Conservation (phyloP, 92 coral and sea anemone species). For the Parazoanthus swiftii region DNA sequence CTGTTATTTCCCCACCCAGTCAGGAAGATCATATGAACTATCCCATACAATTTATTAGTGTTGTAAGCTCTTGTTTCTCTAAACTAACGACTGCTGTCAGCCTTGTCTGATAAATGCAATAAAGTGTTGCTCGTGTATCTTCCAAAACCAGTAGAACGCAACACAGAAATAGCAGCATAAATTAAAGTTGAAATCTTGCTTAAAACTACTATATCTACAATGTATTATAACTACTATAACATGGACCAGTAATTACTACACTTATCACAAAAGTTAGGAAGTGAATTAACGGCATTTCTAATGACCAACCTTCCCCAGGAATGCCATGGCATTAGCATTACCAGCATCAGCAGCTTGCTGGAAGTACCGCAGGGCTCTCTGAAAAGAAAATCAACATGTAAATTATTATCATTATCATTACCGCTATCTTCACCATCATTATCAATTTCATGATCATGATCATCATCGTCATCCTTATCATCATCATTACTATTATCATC, state of each 20-base stretch:
- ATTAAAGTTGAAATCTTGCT: not conserved
- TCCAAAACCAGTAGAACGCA: not conserved
- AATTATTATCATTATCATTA: no score
- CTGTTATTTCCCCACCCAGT: not conserved
- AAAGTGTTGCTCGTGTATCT: not conserved
- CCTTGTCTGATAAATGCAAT: not conserved
- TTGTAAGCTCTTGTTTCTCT: not conserved
- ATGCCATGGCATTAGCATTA: slow-evolving; percentile 96
- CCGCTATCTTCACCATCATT: no score
- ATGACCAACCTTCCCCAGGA: slow-evolving; percentile 82
- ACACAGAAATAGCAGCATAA: not conserved
- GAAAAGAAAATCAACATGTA: slow-evolving; percentile 3
- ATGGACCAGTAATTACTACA: not conserved
- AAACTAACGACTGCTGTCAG: not conserved
- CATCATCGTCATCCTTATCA: no score
- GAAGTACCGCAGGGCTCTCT: slow-evolving; percentile 94
- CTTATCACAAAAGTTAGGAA: no score
- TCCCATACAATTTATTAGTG: not conserved
- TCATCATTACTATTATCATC: no score
- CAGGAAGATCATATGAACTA: not conserved
- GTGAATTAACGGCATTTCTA: not conserved
- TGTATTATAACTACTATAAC: not conserved
- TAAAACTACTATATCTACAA: not conserved
- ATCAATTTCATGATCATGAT: no score
- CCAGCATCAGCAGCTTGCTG: slow-evolving; percentile 99